These are phyloP conservation scores for Patella depressa DNA, from an alignment of 2,888 invertebrate species.

Conservation along the genomic window DNA sequence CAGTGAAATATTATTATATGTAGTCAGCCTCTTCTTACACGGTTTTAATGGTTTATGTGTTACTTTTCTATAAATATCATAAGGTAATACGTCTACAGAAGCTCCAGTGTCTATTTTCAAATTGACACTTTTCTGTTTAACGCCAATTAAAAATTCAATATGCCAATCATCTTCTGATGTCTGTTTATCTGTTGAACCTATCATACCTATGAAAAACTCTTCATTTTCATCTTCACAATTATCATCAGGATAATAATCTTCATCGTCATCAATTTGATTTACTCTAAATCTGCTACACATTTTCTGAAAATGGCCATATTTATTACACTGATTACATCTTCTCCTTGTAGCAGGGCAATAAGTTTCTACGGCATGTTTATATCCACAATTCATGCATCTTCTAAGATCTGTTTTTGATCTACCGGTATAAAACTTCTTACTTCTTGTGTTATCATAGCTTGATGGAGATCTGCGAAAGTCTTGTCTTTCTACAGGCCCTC, in stretches of 20 bases:
- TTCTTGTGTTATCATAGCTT: no score
- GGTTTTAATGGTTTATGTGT: neutral
- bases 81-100: neutral
- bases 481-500: neutral
- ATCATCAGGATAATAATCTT: neutral
- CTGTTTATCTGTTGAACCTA: neutral
- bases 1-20: neutral
- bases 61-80: neutral
- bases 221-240: neutral
- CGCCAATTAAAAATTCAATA: neutral
- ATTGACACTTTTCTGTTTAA: neutral
- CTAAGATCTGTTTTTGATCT: neutral
- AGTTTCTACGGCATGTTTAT: neutral
- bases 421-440: neutral
- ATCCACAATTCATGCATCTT: neutral
- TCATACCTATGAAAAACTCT: neutral
- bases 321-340: neutral
- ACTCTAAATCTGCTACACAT: slow-evolving; percentile 1
- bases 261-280: neutral
- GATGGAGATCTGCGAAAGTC: no score
- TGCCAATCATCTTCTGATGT: neutral
- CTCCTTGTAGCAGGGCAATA: neutral
- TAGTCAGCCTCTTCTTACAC: neutral
- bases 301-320: neutral
- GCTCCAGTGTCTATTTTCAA: neutral